These are phyloP conservation scores for Epinotia ramella DNA, from an alignment of 2,888 invertebrate genomes.

Conservation along the genomic window DNA sequence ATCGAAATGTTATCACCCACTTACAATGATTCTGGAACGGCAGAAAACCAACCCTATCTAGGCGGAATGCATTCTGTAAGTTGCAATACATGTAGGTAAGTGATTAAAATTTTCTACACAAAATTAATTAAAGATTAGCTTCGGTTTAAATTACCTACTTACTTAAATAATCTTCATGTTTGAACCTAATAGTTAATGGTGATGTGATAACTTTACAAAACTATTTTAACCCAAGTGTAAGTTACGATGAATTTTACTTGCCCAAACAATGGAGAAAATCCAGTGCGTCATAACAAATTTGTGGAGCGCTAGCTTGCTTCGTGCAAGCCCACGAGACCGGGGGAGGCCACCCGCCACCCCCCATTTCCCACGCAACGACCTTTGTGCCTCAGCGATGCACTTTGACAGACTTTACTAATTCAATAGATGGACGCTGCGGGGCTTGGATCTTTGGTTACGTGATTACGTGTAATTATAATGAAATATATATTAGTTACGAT, in stretches of 20 bases:
- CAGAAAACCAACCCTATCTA: no score
- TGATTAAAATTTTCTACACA: no score
- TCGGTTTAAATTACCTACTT: no score
- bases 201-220: background rate
- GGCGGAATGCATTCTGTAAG: no score
- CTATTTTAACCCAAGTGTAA: conserved; percentile 26
- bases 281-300: conserved; percentile 84
- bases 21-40: no score
- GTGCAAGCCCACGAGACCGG: conserved; percentile 72
- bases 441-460: conserved; percentile 67
- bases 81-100: no score
- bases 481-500: conserved; percentile 4
- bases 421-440: conserved; percentile 80
- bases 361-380: conserved; percentile 84
- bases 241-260: conserved; percentile 45
- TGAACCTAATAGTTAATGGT: no score
- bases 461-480: conserved; percentile 57
- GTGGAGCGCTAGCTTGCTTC: conserved; percentile 77
- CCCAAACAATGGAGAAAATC: conserved; percentile 63
- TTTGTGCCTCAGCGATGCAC: conserved; percentile 84
- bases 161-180: no score
- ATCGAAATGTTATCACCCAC: no score
- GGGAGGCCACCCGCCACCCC: conserved; percentile 58
- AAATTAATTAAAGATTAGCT: no score
- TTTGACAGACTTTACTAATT: conserved; percentile 85